Base-by-base conservation (phyloP, 2,888 invertebrate species). In the Frankliniella fusca region DNA sequence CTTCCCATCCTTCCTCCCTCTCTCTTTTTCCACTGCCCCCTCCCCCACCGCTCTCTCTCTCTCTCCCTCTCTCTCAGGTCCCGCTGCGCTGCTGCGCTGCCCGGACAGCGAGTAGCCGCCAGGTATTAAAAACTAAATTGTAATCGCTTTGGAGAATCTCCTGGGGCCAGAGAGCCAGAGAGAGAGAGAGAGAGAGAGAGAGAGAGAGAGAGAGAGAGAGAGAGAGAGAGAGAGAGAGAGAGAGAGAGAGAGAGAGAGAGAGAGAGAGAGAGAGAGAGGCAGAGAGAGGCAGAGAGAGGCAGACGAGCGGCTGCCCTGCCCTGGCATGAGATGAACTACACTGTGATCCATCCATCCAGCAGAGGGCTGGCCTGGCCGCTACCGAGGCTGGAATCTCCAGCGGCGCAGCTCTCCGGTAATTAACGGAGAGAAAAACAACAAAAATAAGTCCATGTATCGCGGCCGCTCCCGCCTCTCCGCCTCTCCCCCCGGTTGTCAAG, bases 71-170 rank as follows among this genome's bases (percentile, higher is more conserved):
- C 65, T 1, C 20, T 11, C 11, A 20, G 65, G 3, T 0, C 23
- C 70, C 23, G 70, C 70, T 9, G 70, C 12, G 70, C 70, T 1
- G 70, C 70, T 7, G 70, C 54, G 54, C 70, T 9, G 70, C 70
- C 38, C 8, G 70, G 23, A 23, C 65, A 65, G 70, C 70, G 70
- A 27, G 70, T 76, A 76, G 70, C 70, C 70, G 70, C 23, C 70
- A 76, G n/a, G 70, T 76, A 76, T 76, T 76, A 76, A 76, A 76
- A 76, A 76, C 70, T 76, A 76, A 76, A 76, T 76, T 76, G 70
- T 76, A 76, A 76, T 76, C 70, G 70, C 70, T 76, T 76, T 76
- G 70, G 70, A 76, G 70, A 76, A 76, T 76, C 70, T 76, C 70
- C 70, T 70, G 23, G n/a, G 70, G 23, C 70, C 9, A 5, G 38